A percentile compares a stretch with the other conserved stretches of the same genome.
phyloP scores from a whole-genome alignment of 2,797 vertebrate genomes.

The Microhierax caerulescens region DNA sequence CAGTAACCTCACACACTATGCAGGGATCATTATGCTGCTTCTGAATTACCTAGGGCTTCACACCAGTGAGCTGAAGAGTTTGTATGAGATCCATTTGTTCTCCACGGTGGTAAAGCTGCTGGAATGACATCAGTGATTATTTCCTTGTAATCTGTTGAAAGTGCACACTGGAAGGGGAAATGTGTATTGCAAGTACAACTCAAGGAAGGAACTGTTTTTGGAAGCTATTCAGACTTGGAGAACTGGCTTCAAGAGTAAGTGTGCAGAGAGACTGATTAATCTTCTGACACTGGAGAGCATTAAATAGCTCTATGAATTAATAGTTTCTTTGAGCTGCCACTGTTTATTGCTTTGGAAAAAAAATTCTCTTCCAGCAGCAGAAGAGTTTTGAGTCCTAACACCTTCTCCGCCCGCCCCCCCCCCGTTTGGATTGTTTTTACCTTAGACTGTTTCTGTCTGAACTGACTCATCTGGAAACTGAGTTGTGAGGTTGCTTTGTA shows the following conservation, averaged over 20 bases:
- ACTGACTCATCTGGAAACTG: slow-evolving; percentile 19
- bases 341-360: not conserved
- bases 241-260: not conserved
- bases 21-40: not conserved
- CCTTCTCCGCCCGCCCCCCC: no score
- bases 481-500: not conserved
- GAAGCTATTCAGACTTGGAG: not conserved
- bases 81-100: not conserved
- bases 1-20: not conserved
- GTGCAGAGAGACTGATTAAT: slow-evolving; percentile 3
- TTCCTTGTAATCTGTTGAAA: slow-evolving; percentile 8
- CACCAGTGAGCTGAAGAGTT: not conserved
- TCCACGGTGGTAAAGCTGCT: not conserved
- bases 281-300: not conserved
- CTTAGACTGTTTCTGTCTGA: slow-evolving; percentile 9
- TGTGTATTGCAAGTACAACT: not conserved
- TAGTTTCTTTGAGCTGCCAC: not conserved
- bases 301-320: not conserved
- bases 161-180: not conserved
- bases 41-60: not conserved
- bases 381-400: not conserved
- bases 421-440: slow-evolving; percentile 7
- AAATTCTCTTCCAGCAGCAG: not conserved
- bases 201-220: slow-evolving; percentile 21
- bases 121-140: not conserved